Evolutionary conservation across 1,140 invertebrate genomes (phyloP).

Genomic region (Drosophila murphyi): DNA sequence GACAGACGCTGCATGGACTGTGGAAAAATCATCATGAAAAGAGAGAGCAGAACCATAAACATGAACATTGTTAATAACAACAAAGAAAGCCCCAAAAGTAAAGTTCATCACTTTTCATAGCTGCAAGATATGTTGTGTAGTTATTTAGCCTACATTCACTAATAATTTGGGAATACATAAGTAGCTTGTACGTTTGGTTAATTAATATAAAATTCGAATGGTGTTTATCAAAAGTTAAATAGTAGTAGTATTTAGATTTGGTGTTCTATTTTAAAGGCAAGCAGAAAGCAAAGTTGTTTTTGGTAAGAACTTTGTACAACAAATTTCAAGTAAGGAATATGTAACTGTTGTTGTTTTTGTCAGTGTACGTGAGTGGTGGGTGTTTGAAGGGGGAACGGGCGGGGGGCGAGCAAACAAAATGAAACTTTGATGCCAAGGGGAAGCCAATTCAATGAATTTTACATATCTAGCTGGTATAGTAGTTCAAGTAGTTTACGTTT

Average conservation of each 20-base stretch:
- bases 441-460: slow-evolving; percentile 32
- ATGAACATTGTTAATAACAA: neutral
- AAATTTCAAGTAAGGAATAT: slow-evolving; percentile 32
- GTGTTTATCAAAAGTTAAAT: slow-evolving; percentile 60
- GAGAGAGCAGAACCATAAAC: slow-evolving; percentile 6
- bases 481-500: slow-evolving; percentile 8
- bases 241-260: slow-evolving; percentile 27
- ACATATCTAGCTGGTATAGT: slow-evolving; percentile 5
- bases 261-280: slow-evolving; percentile 57
- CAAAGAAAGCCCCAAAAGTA: neutral
- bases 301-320: slow-evolving; percentile 55
- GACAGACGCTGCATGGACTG: slow-evolving; percentile 89
- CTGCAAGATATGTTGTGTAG: slow-evolving; percentile 7
- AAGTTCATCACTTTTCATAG: neutral
- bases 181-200: slow-evolving; percentile 4
- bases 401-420: slow-evolving; percentile 55
- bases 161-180: slow-evolving; percentile 22
- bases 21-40: slow-evolving; percentile 86
- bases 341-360: slow-evolving; percentile 43
- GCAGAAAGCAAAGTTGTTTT: slow-evolving; percentile 55
- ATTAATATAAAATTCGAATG: slow-evolving; percentile 40
- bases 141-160: slow-evolving; percentile 35
- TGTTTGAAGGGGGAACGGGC: slow-evolving; percentile 26
- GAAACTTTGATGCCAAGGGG: slow-evolving; percentile 46
- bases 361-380: slow-evolving; percentile 40